A percentile compares a stretch with the other conserved stretches of the same genome.
Conservation (phyloP, 1,140 invertebrate genomes). For the Drosophila ogumai region DNA sequence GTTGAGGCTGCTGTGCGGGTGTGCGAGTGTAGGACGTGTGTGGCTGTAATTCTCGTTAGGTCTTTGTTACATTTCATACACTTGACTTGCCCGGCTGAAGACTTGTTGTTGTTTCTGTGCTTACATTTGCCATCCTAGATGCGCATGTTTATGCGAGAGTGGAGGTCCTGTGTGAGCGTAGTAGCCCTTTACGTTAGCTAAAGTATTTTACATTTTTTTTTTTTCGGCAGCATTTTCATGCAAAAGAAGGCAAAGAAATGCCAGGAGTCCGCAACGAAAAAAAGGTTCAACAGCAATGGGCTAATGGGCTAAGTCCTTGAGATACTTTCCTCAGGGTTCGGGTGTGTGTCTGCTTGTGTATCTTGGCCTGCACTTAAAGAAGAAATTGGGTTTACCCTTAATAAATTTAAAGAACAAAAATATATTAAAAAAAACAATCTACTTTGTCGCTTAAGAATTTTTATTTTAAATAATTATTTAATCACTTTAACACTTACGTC, state of each 20-base stretch:
- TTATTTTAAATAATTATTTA: not conserved
- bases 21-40: conserved; percentile 11
- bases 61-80: conserved; percentile 83
- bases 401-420: too few species aligned
- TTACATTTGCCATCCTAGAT: conserved; percentile 51
- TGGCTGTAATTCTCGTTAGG: conserved; percentile 76
- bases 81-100: conserved; percentile 75
- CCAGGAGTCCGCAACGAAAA: conserved; percentile 28
- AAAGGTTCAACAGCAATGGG: conserved; percentile 50
- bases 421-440: not conserved
- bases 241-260: conserved; percentile 55
- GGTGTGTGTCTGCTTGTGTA: conserved; percentile 9
- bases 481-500: not conserved
- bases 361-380: conserved; percentile 33
- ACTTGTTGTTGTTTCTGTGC: conserved; percentile 62
- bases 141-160: conserved; percentile 14
- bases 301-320: conserved; percentile 63
- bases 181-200: conserved; percentile 57
- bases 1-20: conserved; percentile 15
- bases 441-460: not conserved
- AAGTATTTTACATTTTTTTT: conserved; percentile 61
- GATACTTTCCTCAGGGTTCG: conserved; percentile 26
- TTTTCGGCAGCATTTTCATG: conserved; percentile 57
- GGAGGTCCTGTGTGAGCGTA: conserved; percentile 29
- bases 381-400: not conserved